Evolutionary conservation across 2,113 vertebrate species (phyloP), one percentile per base, ranked within the genome.

Genomic region (Budorcas taxicolor): DNA sequence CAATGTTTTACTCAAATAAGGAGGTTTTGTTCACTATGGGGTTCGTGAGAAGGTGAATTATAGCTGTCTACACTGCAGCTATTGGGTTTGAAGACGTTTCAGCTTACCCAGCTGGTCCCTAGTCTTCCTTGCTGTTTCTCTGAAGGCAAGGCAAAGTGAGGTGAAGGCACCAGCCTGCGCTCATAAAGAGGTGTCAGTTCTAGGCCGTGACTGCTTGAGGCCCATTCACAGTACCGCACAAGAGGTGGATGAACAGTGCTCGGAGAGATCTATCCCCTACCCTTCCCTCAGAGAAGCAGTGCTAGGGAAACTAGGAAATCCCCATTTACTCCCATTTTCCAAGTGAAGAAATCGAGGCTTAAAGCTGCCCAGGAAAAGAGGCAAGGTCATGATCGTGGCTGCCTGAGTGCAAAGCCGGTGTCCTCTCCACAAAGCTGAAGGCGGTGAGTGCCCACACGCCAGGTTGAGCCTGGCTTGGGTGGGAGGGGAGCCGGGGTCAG

Each of bases 301-400:
- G 25, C 17, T 12, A 43, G 25, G 45, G 9, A 67, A 93, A 88
- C 50, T 3, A 85, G 92, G 27, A 86, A 92, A 78, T 55, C 25
- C 14, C n/a, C 36, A 64, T 23, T 86, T 62, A 74, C 67, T 87
- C 85, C 83, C 62, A 53, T 74, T 95, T 90, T 74, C 60, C 40
- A 92, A 50, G 80, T 78, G 58, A 94, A 93, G 43, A 91, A 86
- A 95, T 14, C 43, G 78, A 93, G 94, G 87, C n/a, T 95, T 21
- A 5, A 3, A 60, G 58, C 23, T 60, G 33, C 40, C 21, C 62
- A 29, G 40, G 5, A 31, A 27, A 74, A 62, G 50, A 62, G 81
- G 36, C 76, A 92, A 88, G n/a, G 76, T 83, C 52, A 40, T 3
- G 82, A 45, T 36, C 10, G 3, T 4, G 50, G 91, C 78, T 31